A percentile compares a stretch with the other conserved stretches of the same genome.
Evolutionary conservation across 1,140 invertebrate genomes (phyloP).

Genomic region (Brachionus sp.): DNA sequence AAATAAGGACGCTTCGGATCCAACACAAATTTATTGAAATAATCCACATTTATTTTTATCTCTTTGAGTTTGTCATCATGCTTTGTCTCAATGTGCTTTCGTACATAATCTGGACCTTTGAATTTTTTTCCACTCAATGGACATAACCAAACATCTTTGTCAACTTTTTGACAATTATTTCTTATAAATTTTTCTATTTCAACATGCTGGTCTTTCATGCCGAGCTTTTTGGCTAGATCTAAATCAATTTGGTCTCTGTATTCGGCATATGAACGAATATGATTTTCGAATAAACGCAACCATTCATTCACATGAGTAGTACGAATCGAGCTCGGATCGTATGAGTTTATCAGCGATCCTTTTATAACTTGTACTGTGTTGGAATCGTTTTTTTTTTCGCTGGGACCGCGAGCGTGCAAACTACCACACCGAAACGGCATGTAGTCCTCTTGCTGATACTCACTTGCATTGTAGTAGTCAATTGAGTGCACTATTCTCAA

Average conservation of each 20-base stretch:
- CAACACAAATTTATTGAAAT: conserved; percentile 47
- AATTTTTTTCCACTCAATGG: conserved; percentile 98
- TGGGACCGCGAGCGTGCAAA: conserved; percentile 75
- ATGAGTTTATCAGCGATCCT: neutral
- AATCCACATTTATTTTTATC: conserved; percentile 79
- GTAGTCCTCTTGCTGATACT: conserved; percentile 98
- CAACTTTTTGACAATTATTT: conserved; percentile 75
- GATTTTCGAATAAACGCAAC: conserved; percentile 21
- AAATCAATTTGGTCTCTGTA: neutral
- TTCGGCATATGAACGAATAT: neutral
- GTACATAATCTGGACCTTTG: conserved; percentile 96
- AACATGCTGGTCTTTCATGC: conserved; percentile 11
- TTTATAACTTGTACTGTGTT: neutral
- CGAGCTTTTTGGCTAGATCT: conserved; percentile 1
- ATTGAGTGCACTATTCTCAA: conserved; percentile 93
- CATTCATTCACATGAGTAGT: conserved; percentile 3
- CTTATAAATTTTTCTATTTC: conserved; percentile 27
- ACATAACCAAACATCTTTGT: conserved; percentile 97
- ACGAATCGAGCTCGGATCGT: neutral
- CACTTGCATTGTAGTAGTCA: conserved; percentile 97
- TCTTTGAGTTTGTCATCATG: conserved; percentile 95
- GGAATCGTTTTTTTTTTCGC: neutral
- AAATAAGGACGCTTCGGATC: conserved; percentile 90
- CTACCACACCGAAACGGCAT: conserved; percentile 99
- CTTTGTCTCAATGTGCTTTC: conserved; percentile 97